phyloP scores from a whole-genome alignment of 2,888 invertebrate species.

The Automeris io region DNA sequence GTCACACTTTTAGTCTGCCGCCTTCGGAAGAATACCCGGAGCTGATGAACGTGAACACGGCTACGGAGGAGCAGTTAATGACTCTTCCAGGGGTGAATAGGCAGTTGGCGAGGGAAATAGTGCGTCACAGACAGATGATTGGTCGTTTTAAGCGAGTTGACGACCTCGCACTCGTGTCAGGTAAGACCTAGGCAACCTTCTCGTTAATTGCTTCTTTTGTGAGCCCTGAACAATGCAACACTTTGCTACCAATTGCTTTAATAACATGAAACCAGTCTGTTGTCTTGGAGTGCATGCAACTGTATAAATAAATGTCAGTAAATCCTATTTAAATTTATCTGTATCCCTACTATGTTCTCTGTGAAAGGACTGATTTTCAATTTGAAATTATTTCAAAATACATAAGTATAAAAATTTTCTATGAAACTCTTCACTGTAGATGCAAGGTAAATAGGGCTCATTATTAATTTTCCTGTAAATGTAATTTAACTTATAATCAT shows the following conservation, averaged over 20 bases:
- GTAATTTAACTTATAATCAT: no score
- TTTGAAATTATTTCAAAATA: no score
- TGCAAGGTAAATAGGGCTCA: no score
- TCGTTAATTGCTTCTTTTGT: conserved; percentile 2
- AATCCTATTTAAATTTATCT: no score
- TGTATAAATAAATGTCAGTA: no score
- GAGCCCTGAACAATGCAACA: conserved; percentile 1
- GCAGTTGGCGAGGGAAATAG: conserved; percentile 83
- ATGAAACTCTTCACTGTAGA: no score
- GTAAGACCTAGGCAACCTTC: conserved; percentile 33
- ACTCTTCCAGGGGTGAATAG: conserved; percentile 86
- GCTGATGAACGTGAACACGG: conserved; percentile 70
- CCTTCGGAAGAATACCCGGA: conserved; percentile 67
- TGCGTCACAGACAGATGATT: conserved; percentile 85
- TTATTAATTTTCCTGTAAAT: no score
- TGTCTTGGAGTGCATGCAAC: no score
- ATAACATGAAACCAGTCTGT: background rate
- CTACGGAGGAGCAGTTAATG: conserved; percentile 81
- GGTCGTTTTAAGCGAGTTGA: conserved; percentile 87
- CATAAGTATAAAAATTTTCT: no score
- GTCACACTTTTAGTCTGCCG: conserved; percentile 69
- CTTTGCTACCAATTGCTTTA: conserved; percentile 1
- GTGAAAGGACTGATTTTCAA: no score
- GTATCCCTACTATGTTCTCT: no score
- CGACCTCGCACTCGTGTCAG: conserved; percentile 88